Evolutionary conservation across 35 echinoderm and acorn worm genomes (phyloP).

Genomic region (Anneissia japonica): DNA sequence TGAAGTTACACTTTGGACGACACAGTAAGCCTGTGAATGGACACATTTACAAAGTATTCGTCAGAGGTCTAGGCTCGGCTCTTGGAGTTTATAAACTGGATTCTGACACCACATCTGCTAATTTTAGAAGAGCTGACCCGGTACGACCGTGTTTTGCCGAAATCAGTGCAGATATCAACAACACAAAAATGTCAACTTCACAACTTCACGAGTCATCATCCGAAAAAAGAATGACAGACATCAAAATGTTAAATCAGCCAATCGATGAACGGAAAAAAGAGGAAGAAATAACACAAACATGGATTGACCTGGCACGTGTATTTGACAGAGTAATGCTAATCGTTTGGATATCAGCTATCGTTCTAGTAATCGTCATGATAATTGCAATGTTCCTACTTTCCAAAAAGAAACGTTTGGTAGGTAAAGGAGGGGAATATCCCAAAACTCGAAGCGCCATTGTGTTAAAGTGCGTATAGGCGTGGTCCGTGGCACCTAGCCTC

Average conservation of each 20-base stretch:
- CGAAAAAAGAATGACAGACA: background rate
- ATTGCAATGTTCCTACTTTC: too few relatives aligned
- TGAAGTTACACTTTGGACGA: background rate
- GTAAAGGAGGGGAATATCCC: too few relatives aligned
- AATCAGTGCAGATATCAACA: background rate
- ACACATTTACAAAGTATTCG: background rate
- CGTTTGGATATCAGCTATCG: too few relatives aligned
- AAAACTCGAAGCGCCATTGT: too few relatives aligned
- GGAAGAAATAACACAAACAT: background rate
- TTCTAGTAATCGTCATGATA: too few relatives aligned
- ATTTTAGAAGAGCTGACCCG: background rate
- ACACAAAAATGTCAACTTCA: background rate
- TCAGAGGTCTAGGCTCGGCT: background rate
- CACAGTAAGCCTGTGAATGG: background rate
- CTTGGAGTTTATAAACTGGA: background rate
- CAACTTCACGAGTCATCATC: background rate
- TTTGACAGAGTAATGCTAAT: background rate
- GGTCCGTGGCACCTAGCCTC: too few relatives aligned
- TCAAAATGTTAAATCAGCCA: background rate
- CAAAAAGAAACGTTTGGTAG: too few relatives aligned
- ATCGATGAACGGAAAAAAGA: background rate
- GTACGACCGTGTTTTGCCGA: background rate
- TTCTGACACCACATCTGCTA: background rate
- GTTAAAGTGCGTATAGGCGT: too few relatives aligned
- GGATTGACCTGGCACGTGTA: background rate